A percentile compares a stretch with the other conserved stretches of the same genome.
Conservation (phyloP, 30 jellyfish, hydroid and myxozoan genomes). For the Turritopsis dohrnii region DNA sequence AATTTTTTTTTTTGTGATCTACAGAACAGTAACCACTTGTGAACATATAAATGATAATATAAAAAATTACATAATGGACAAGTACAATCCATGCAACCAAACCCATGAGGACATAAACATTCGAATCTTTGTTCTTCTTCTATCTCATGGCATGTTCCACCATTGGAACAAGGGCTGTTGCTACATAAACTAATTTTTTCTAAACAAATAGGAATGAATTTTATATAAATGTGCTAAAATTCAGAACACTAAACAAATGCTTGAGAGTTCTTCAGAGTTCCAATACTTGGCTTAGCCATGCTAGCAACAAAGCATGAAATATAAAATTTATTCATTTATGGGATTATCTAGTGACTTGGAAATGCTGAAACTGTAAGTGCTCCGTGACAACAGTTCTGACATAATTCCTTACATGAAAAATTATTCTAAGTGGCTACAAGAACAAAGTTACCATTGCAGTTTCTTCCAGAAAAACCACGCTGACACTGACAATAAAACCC, state of each 20-base stretch:
- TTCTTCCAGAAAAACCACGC: slow-evolving; percentile 62
- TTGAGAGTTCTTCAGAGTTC: no score
- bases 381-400: no score
- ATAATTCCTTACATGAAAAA: no score
- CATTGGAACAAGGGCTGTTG: slow-evolving; percentile 69
- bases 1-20: no score
- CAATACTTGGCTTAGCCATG: no score
- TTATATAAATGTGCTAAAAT: no score
- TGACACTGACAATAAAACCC: slow-evolving; percentile 78
- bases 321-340: no score
- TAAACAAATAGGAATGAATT: background rate
- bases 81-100: slow-evolving; percentile 73
- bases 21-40: background rate
- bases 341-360: no score
- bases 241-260: background rate
- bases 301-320: no score
- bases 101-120: slow-evolving; percentile 65
- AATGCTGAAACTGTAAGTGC: no score
- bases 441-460: slow-evolving; percentile 65
- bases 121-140: slow-evolving; percentile 47
- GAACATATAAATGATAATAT: background rate
- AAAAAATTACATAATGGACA: slow-evolving; percentile 45
- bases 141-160: slow-evolving; percentile 54
- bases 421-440: no score
- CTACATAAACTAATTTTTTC: background rate